These are phyloP conservation scores for Drosophila quadrilineata DNA, from an alignment of 1,140 invertebrate genomes.

Conservation along the genomic window DNA sequence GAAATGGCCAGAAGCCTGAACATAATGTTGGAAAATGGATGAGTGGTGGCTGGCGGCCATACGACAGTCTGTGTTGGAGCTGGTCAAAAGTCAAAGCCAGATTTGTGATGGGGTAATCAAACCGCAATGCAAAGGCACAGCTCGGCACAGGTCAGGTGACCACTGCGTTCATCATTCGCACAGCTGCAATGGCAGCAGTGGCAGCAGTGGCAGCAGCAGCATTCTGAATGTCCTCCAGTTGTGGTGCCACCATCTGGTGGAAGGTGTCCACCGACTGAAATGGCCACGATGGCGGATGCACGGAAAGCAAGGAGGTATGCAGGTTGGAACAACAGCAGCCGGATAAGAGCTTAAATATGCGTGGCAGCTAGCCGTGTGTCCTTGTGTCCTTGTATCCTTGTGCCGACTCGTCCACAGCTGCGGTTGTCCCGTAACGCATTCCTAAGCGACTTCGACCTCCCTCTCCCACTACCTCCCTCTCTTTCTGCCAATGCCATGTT, in stretches of 20 bases:
- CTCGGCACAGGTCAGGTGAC: neutral
- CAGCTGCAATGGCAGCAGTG: neutral
- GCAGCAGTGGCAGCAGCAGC: neutral
- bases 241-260: slow-evolving; percentile 15
- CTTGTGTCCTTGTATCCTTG: neutral
- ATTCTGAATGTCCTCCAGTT: slow-evolving; percentile 9
- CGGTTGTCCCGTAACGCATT: slow-evolving; percentile 20
- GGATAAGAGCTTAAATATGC: slow-evolving; percentile 25
- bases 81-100: slow-evolving; percentile 10
- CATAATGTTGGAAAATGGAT: too few species aligned
- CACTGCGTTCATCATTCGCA: slow-evolving; percentile 1
- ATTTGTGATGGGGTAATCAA: slow-evolving; percentile 17
- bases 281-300: too few species aligned
- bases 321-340: neutral
- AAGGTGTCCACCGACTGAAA: neutral
- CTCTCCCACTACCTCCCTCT: too few species aligned
- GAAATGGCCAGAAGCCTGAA: too few species aligned
- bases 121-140: neutral
- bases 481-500: slow-evolving; percentile 4
- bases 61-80: too few species aligned
- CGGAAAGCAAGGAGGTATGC: neutral
- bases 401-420: neutral
- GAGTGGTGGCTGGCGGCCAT: too few species aligned
- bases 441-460: slow-evolving; percentile 34
- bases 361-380: slow-evolving; percentile 7